Evolutionary conservation across 2,113 vertebrate genomes (phyloP).

Genomic region (Corythornis madagascariensis): DNA sequence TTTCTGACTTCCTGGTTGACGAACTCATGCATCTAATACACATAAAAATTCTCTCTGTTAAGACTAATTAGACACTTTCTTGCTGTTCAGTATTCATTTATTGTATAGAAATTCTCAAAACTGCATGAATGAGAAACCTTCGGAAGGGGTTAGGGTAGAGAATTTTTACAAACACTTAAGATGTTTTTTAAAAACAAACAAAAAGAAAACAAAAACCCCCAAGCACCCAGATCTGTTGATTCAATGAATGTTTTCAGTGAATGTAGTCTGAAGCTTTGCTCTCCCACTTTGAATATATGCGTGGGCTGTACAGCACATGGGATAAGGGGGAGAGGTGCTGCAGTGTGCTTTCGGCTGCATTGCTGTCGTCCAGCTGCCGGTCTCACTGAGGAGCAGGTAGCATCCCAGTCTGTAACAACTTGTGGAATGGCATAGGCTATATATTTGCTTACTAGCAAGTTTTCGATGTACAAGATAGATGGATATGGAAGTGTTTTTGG

Average conservation of each 20-base stretch:
- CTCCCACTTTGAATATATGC: not conserved
- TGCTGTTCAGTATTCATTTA: not conserved
- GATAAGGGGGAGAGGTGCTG: accelerated
- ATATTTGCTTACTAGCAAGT: not conserved
- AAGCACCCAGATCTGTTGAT: not conserved
- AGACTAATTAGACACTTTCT: not conserved
- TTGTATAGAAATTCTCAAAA: not conserved
- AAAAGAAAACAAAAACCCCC: not conserved
- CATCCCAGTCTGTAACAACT: not conserved
- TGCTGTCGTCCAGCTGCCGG: not conserved
- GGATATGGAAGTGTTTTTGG: not conserved
- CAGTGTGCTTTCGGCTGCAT: not conserved
- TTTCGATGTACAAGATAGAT: not conserved
- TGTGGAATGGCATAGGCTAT: not conserved
- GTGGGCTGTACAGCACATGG: not conserved
- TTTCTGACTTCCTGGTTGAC: not conserved
- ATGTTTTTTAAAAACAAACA: not conserved
- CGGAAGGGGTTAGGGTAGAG: not conserved
- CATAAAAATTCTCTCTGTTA: not conserved
- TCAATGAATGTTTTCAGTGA: not conserved
- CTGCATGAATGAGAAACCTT: not conserved
- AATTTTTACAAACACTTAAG: not conserved
- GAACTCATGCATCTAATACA: not conserved
- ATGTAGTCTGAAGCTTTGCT: not conserved
- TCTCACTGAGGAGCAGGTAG: not conserved